These are phyloP conservation scores for Sebastes nivosus DNA, from an alignment of 2,797 vertebrate genomes.

Conservation along the genomic window DNA sequence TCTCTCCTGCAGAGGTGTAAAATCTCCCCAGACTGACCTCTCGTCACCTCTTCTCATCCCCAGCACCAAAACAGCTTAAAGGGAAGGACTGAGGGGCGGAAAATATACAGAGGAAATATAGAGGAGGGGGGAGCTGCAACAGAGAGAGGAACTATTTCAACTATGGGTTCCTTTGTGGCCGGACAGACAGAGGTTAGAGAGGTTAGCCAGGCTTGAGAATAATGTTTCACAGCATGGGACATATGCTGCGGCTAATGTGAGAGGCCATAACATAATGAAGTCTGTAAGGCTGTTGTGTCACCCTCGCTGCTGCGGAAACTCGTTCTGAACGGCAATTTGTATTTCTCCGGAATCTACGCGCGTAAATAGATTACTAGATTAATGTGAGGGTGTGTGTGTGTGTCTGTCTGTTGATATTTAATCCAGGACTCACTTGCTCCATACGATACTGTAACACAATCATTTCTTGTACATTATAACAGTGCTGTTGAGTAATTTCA, in stretches of 20 bases:
- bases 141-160: background rate
- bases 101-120: background rate
- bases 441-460: background rate
- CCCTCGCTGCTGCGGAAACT: conserved; percentile 51
- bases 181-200: conserved; percentile 6
- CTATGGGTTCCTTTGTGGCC: background rate
- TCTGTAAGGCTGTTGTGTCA: conserved; percentile 28
- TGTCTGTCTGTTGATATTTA: background rate
- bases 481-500: background rate
- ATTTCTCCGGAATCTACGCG: conserved; percentile 29
- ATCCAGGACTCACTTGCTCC: background rate
- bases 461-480: background rate
- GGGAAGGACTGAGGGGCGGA: background rate
- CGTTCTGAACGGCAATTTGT: conserved; percentile 42
- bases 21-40: conserved; percentile 32
- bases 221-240: conserved; percentile 40
- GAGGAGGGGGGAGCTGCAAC: background rate
- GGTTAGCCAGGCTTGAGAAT: conserved; percentile 19
- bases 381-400: background rate
- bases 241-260: conserved; percentile 23
- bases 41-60: background rate
- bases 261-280: conserved; percentile 56
- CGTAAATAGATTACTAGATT: conserved; percentile 42
- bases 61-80: conserved; percentile 9
- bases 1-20: conserved; percentile 42